Evolutionary conservation across 2,797 vertebrate genomes (phyloP).

Genomic region (Labeo calbasu): DNA sequence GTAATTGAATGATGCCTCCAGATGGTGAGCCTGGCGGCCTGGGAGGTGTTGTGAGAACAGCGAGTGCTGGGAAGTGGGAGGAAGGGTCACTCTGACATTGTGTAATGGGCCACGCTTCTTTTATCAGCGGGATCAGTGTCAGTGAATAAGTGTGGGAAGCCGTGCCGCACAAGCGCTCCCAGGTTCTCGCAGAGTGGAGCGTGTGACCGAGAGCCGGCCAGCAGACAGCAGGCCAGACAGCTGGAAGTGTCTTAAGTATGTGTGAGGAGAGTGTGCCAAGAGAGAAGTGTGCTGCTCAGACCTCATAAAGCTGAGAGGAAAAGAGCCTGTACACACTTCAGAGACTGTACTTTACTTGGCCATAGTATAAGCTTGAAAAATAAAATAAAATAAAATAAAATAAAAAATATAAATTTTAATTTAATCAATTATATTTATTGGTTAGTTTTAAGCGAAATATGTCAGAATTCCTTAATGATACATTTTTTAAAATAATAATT

Average conservation of each 20-base stretch:
- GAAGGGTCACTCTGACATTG: conserved; percentile 68
- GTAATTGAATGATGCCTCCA: conserved; percentile 73
- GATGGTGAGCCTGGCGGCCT: conserved; percentile 75
- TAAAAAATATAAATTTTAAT: neutral
- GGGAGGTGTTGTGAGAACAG: conserved; percentile 65
- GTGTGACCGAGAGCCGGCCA: conserved; percentile 73
- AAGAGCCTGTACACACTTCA: neutral
- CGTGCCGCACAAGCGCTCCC: conserved; percentile 72
- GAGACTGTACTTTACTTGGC: neutral
- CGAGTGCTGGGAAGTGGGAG: conserved; percentile 57
- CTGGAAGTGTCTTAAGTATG: conserved; percentile 50
- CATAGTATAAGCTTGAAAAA: neutral
- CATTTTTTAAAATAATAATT: neutral
- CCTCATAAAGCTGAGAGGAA: conserved; percentile 23
- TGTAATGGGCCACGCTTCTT: conserved; percentile 79
- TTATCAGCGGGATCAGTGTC: conserved; percentile 76
- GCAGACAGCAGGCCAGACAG: conserved; percentile 61
- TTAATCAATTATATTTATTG: too few species aligned
- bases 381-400: neutral
- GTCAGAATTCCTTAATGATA: neutral
- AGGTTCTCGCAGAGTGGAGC: conserved; percentile 76
- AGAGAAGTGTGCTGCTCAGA: conserved; percentile 38
- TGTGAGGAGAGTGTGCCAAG: conserved; percentile 54
- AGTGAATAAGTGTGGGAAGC: conserved; percentile 83
- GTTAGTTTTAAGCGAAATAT: neutral